These are phyloP conservation scores for Drosophila differens DNA, from an alignment of 2,888 invertebrate genomes.

Conservation along the genomic window DNA sequence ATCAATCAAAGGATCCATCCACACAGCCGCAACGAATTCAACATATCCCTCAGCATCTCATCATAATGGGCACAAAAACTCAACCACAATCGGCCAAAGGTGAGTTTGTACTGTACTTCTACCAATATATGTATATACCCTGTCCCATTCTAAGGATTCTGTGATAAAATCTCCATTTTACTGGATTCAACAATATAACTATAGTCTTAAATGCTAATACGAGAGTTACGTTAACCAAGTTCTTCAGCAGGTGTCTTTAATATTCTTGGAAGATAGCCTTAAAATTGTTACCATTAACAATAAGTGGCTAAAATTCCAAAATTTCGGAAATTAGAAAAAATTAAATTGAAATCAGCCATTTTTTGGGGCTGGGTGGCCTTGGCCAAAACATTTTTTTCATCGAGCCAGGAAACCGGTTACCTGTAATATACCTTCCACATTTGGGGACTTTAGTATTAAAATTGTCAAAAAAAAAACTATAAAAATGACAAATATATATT, in stretches of 20 bases:
- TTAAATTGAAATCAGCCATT: not conserved
- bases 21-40: not conserved
- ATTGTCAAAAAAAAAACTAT: not conserved
- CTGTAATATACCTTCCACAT: not conserved
- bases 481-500: not conserved
- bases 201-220: not conserved
- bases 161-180: not conserved
- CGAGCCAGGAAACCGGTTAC: not conserved
- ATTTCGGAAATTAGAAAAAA: not conserved
- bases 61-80: slow-evolving; percentile 84
- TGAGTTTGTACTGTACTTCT: slow-evolving; percentile 47
- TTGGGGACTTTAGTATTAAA: not conserved
- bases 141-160: not conserved
- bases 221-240: not conserved
- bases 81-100: slow-evolving; percentile 82
- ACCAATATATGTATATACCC: not conserved
- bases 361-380: not conserved
- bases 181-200: not conserved
- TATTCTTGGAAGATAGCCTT: not conserved
- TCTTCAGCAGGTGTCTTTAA: not conserved
- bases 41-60: slow-evolving; percentile 24
- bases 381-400: not conserved
- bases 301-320: not conserved
- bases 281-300: not conserved
- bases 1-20: not conserved